A percentile compares a stretch with the other conserved stretches of the same genome.
Evolutionary conservation across 53 echinoderm and acorn worm genomes (phyloP).

Genomic region (Echinometra lucunter): DNA sequence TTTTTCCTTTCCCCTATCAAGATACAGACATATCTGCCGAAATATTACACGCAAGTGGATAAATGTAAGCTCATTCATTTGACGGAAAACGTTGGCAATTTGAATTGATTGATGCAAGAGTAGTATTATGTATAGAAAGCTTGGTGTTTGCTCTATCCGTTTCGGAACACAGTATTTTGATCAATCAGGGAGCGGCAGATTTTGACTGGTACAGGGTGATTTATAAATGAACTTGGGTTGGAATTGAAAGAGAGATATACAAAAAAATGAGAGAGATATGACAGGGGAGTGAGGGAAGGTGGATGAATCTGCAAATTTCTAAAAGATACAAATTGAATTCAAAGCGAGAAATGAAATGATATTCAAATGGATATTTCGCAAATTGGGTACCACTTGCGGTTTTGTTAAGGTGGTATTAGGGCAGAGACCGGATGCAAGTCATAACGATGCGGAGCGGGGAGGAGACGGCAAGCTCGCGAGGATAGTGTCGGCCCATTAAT

Average conservation of each 20-base stretch:
- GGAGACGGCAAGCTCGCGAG: background rate
- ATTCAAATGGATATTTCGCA: slow-evolving; percentile 64
- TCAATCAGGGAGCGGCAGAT: slow-evolving; percentile 41
- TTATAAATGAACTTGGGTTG: slow-evolving; percentile 25
- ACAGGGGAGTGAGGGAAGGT: background rate
- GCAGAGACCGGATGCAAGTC: slow-evolving; percentile 50
- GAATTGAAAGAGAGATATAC: background rate
- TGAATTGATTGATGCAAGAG: slow-evolving; percentile 42
- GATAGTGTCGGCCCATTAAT: slow-evolving; percentile 57
- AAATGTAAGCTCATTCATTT: slow-evolving; percentile 65
- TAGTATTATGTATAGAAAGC: slow-evolving; percentile 18
- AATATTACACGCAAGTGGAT: slow-evolving; percentile 52
- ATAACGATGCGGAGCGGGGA: slow-evolving; percentile 31
- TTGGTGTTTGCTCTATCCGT: slow-evolving; percentile 52
- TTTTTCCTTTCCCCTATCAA: background rate
- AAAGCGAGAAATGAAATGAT: slow-evolving; percentile 61
- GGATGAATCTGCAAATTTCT: slow-evolving; percentile 32
- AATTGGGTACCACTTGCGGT: slow-evolving; percentile 55
- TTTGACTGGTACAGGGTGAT: slow-evolving; percentile 35
- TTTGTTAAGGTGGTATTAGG: slow-evolving; percentile 48
- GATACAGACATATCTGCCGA: slow-evolving; percentile 17
- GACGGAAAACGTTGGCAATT: slow-evolving; percentile 60
- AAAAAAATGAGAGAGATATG: background rate
- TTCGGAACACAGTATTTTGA: slow-evolving; percentile 54
- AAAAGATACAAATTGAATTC: slow-evolving; percentile 50